Percentiles rank a stretch among this genome's conserved stretches.
Conservation (phyloP, 2,888 invertebrate species). For the Phanerotoma sp. region DNA sequence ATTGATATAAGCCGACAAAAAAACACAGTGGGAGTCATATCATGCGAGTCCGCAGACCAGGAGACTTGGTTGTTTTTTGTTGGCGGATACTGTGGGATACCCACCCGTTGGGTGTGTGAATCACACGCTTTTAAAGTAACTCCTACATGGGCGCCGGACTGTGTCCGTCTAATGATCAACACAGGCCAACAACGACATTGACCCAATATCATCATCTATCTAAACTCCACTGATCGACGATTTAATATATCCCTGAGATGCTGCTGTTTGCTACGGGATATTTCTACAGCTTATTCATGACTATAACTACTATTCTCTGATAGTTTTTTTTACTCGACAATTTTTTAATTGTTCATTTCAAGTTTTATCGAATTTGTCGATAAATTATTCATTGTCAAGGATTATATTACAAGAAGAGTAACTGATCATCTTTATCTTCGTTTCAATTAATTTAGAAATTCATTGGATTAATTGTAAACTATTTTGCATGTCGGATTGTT, state of each 20-base stretch:
- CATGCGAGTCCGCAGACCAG: neutral
- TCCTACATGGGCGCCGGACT: constrained; percentile 40
- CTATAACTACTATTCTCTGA: no score
- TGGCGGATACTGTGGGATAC: constrained; percentile 35
- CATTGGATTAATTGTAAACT: no score
- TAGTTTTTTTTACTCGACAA: neutral
- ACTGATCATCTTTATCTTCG: no score
- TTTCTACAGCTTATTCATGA: no score
- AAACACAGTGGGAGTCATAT: neutral
- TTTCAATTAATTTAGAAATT: no score
- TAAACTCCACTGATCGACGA: constrained; percentile 3
- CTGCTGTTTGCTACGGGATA: no score
- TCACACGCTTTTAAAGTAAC: constrained; percentile 42
- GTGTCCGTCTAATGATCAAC: constrained; percentile 36
- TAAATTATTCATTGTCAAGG: no score
- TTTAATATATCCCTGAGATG: neutral
- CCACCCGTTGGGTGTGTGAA: constrained; percentile 45
- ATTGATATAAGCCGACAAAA: neutral
- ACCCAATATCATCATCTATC: constrained; percentile 29
- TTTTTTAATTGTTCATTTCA: no score
- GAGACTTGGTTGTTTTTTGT: constrained; percentile 3
- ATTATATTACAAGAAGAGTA: no score
- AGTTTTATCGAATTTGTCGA: no score
- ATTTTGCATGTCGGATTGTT: no score
- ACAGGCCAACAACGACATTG: constrained; percentile 41